Evolutionary conservation across 2,113 vertebrate genomes (phyloP).

Genomic region (Setophaga petechia): DNA sequence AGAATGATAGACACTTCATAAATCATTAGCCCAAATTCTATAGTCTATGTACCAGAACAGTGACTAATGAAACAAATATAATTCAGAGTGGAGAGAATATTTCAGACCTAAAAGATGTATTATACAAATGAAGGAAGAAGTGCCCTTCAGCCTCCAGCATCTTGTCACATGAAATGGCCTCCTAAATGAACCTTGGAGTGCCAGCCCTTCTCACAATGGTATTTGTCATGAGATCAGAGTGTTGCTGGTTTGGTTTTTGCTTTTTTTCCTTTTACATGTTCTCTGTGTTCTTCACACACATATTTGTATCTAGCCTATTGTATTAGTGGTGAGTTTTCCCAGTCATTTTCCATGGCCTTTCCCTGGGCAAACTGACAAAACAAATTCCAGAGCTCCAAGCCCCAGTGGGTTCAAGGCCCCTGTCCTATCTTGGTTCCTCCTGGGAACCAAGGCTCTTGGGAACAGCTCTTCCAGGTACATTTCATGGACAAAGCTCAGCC

Average conservation of each 20-base stretch:
- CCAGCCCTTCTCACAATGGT: not conserved
- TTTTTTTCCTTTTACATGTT: not conserved
- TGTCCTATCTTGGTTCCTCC: accelerated
- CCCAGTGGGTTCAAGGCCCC: not conserved
- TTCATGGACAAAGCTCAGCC: not conserved
- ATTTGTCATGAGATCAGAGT: not conserved
- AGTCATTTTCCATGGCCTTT: not conserved
- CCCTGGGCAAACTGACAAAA: not conserved
- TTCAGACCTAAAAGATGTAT: not conserved
- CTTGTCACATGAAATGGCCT: not conserved
- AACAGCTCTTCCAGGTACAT: not conserved
- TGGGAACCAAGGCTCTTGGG: not conserved
- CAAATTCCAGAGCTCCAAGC: not conserved
- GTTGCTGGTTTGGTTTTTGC: not conserved
- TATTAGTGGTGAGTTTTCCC: not conserved
- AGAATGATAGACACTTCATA: not conserved
- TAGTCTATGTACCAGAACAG: not conserved
- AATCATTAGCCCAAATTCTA: not conserved
- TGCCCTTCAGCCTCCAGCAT: not conserved
- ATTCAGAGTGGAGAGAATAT: not conserved
- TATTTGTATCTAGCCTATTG: not conserved
- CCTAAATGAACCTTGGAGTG: not conserved
- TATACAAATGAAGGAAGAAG: not conserved
- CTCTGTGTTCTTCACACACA: not conserved
- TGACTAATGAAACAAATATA: not conserved